Evolutionary conservation across 2,888 invertebrate species (phyloP), one percentile per base, ranked within the genome.

Genomic region (Carterocephalus palaemon): DNA sequence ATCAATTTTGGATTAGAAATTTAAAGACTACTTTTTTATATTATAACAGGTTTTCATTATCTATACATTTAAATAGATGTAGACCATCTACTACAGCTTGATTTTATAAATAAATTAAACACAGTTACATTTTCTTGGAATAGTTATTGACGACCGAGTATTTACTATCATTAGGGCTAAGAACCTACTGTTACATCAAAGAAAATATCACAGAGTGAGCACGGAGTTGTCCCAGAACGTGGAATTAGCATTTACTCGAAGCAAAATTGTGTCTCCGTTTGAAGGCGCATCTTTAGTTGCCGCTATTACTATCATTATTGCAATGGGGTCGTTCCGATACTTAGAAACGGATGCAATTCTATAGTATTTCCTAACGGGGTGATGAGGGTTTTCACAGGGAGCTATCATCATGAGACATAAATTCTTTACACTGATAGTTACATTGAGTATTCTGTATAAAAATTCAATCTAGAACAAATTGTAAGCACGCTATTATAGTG

Each of bases 231-330:
- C 7, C n/a, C 10, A 2, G 13, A 29, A 19, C 31, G 23, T 16
- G 24, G 22, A 9, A 32, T 40, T 40, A 40, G 22, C 7, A 42
- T 43, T 43, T 43, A 34, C 16, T 43, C 12, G 36, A 36, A 43
- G 29, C 36, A n/a, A 43, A 43, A 43, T 29, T 38, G 38, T 23
- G 29, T 31, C 20, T 9, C 10, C 43, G 29, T 31, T 36, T 43
- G 23, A 23, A 16, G 29, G 36, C 29, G 29, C 43, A 43, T 43
- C 43, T 43, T 29, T 43, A 43, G 42, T 28, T 36, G 42, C 9
- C 10, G 16, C 16, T 36, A 43, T 42, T 34, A 28, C 42, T 28
- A 34, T 42, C 34, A 42, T 42, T 34, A 42, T 8, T 28, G 36
- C 9, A 43, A 22, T 34, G 22, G 17, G 42, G 42, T 36, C 34